These are phyloP conservation scores for Cephalotes varians DNA, from an alignment of 2,888 invertebrate species.

Conservation along the genomic window DNA sequence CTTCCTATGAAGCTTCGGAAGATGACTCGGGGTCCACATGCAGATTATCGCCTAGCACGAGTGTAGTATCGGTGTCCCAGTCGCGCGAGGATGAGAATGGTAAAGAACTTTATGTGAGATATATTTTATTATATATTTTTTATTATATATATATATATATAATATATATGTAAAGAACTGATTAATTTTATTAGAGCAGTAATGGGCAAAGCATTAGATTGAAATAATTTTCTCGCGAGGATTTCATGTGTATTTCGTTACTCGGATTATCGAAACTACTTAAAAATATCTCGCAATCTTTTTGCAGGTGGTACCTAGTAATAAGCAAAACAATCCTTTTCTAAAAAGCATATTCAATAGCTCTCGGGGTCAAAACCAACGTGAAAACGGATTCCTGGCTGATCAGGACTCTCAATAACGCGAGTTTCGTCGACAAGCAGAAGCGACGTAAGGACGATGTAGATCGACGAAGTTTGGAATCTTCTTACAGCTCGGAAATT, in stretches of 20 bases:
- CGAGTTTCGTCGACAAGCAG: conserved; percentile 71
- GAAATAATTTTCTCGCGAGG: conserved; percentile 22
- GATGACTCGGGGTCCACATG: conserved; percentile 78
- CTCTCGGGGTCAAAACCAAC: conserved; percentile 72
- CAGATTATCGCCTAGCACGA: conserved; percentile 65
- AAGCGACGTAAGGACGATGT: conserved; percentile 61
- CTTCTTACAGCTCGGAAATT: conserved; percentile 71
- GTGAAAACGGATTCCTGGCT: conserved; percentile 83
- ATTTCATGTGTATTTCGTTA: neutral
- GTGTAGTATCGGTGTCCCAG: conserved; percentile 58
- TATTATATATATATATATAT: too few relatives aligned
- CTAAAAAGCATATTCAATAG: conserved; percentile 63
- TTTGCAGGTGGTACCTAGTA: conserved; percentile 46
- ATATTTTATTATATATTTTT: conserved; percentile 1
- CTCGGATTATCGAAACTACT: conserved; percentile 3
- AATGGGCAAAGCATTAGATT: neutral
- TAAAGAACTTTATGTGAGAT: conserved; percentile 46
- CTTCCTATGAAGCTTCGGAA: conserved; percentile 79
- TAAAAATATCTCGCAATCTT: conserved; percentile 34
- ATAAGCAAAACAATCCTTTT: conserved; percentile 51
- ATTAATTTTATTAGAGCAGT: neutral
- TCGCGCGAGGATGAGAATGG: conserved; percentile 65
- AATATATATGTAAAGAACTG: neutral
- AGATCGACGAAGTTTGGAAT: conserved; percentile 70
- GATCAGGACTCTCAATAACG: conserved; percentile 80